Evolutionary conservation across 2,797 vertebrate species (phyloP).

Genomic region (Brotula barbata): DNA sequence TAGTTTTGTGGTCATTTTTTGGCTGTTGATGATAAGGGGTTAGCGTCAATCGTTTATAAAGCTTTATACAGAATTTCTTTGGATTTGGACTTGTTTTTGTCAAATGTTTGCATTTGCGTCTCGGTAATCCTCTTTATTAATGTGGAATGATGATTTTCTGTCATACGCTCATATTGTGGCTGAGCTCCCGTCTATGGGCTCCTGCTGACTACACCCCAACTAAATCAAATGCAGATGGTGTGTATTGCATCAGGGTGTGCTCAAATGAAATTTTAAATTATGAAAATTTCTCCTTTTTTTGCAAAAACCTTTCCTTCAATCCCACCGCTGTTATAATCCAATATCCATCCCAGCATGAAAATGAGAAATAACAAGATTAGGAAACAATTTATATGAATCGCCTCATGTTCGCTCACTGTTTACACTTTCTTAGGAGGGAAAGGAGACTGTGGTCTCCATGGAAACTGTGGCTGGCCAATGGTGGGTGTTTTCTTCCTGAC

Average conservation of each 20-base stretch:
- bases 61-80: no score
- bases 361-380: slow-evolving; percentile 80
- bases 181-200: background rate
- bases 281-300: slow-evolving; percentile 33
- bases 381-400: slow-evolving; percentile 80
- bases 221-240: slow-evolving; percentile 33
- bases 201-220: slow-evolving; percentile 5
- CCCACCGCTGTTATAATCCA: slow-evolving; percentile 63
- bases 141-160: background rate
- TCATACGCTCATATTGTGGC: background rate
- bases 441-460: slow-evolving; percentile 77
- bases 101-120: no score
- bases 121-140: no score
- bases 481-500: slow-evolving; percentile 56
- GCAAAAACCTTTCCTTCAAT: slow-evolving; percentile 21
- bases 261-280: slow-evolving; percentile 43
- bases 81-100: no score
- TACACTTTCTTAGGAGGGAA: slow-evolving; percentile 71
- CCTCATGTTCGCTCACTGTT: slow-evolving; percentile 74
- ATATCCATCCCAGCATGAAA: slow-evolving; percentile 75
- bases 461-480: slow-evolving; percentile 76
- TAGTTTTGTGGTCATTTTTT: no score
- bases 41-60: no score
- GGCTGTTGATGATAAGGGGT: no score
- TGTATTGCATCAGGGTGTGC: slow-evolving; percentile 3